Evolutionary conservation across 2,888 invertebrate genomes (phyloP), one percentile per base, ranked within the genome.

Genomic region (Bembecia ichneumoniformis): DNA sequence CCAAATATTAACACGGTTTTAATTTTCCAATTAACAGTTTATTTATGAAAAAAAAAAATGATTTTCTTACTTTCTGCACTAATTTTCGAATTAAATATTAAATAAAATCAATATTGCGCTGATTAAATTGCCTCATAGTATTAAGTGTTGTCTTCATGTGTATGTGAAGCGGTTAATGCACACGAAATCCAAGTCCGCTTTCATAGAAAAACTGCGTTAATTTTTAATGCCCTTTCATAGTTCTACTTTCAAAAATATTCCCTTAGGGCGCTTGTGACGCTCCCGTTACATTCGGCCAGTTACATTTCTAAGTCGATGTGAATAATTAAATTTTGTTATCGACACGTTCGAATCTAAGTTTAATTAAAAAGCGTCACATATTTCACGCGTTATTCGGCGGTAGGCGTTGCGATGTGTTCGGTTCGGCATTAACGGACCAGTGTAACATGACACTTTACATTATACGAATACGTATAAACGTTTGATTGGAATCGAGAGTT

Each of bases 351-450:
- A 74, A 86, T 86, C 87, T 77, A 78, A 77, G 83, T 86, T 86
- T 84, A 87, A 86, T 87, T 84, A 84, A 86, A 82, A 83, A 75
- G 74, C 77, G 81, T 82, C 84, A 84, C 80, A 86, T 86, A 84
- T 82, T 80, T 86, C 81, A 84, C 77, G 77, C 68, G 65, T 69
- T 77, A 80, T 84, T 86, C 82, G 83, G 77, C 66, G 71, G 84
- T 77, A 79, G 86, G 86, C 83, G 86, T 73, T 68, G 71, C 82
- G 71, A 69, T 63, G 68, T 61, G 71, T 68, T 69, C 68, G 66
- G 59, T 62, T 68, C 68, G 64, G 68, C 62, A 60, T 60, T 55
- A 65, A 59, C 57, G 55, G 63, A 59, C 84, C 68, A 78, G 63
- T 57, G 58, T 66, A 69, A 55, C 48, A 53, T 64, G 82, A 75